Conservation (phyloP, 1,140 invertebrate genomes). For the Zaprionus davidi region DNA sequence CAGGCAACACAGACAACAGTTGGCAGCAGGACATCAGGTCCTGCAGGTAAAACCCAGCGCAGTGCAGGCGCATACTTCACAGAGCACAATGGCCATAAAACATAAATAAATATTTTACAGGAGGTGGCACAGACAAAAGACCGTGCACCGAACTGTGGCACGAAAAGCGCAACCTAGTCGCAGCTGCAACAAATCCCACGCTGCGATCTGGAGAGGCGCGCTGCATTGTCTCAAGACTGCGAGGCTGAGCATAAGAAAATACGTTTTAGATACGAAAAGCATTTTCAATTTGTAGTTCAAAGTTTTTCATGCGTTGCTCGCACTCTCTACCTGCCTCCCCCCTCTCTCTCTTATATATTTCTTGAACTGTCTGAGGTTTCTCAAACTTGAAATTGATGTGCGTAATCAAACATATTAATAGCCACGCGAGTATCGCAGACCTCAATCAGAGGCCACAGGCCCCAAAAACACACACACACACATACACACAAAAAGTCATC, state of each 20-base stretch:
- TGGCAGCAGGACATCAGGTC: slow-evolving; percentile 48
- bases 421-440: slow-evolving; percentile 52
- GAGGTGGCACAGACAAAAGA: slow-evolving; percentile 29
- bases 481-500: slow-evolving; percentile 54
- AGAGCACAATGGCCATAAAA: slow-evolving; percentile 48
- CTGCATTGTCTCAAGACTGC: slow-evolving; percentile 64
- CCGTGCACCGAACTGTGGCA: slow-evolving; percentile 34
- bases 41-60: slow-evolving; percentile 50
- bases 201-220: slow-evolving; percentile 70
- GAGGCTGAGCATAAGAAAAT: slow-evolving; percentile 54
- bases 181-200: slow-evolving; percentile 50
- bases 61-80: slow-evolving; percentile 42
- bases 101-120: slow-evolving; percentile 45
- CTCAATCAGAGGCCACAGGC: slow-evolving; percentile 60
- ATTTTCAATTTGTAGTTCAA: slow-evolving; percentile 52
- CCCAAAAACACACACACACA: slow-evolving; percentile 8
- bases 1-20: slow-evolving; percentile 19
- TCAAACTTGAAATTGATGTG: slow-evolving; percentile 55
- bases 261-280: slow-evolving; percentile 67
- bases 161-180: slow-evolving; percentile 67
- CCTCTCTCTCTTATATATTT: background rate
- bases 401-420: slow-evolving; percentile 82
- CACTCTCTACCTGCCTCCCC: background rate
- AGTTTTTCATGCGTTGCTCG: slow-evolving; percentile 42
- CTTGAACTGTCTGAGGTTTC: background rate